phyloP scores from a whole-genome alignment of 1,140 invertebrate genomes.

The Andricus grossulariae region DNA sequence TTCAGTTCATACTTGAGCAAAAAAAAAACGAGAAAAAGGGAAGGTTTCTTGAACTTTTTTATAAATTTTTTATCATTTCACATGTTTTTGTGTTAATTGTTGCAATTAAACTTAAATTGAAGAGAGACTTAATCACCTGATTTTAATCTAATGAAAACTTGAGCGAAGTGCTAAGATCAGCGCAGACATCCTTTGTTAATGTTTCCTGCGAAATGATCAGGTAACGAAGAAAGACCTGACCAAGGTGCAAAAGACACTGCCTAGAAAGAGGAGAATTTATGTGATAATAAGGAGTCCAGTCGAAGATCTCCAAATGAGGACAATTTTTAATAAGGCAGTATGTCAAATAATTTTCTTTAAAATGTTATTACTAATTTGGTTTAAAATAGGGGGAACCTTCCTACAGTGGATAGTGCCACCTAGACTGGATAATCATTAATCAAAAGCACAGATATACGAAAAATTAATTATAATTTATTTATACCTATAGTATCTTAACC shows the following conservation, averaged over 20 bases:
- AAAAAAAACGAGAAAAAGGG: no score
- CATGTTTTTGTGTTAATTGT: no score
- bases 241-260: slow-evolving; percentile 25
- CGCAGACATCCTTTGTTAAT: not conserved
- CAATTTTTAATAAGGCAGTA: not conserved
- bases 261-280: slow-evolving; percentile 1
- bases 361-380: no score
- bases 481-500: not conserved
- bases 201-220: slow-evolving; percentile 21
- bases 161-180: slow-evolving; percentile 16
- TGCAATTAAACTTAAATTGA: not conserved
- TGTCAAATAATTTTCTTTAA: no score
- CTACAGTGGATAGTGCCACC: no score
- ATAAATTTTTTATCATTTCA: no score
- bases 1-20: no score
- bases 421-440: no score
- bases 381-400: no score
- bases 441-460: no score
- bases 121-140: not conserved
- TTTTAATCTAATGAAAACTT: slow-evolving; percentile 23
- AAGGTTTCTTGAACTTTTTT: no score
- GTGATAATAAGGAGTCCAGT: not conserved
- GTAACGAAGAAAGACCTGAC: slow-evolving; percentile 16
- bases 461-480: not conserved
- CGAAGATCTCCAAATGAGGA: not conserved